These are phyloP conservation scores for Pseudopodoces humilis DNA, from an alignment of 2,113 vertebrate species.

Conservation along the genomic window DNA sequence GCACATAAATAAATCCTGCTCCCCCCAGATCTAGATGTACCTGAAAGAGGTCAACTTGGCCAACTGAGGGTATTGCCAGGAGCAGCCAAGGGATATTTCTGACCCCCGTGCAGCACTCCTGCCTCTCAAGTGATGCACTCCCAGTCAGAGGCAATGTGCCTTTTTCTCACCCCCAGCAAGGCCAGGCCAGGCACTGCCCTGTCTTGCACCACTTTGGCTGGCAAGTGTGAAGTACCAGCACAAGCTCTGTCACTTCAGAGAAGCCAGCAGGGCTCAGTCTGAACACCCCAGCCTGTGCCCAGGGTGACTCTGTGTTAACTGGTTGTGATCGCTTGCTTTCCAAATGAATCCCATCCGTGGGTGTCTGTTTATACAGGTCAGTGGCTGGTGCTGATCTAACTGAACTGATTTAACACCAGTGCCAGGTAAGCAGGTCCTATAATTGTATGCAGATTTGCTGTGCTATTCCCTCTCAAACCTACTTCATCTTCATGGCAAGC, in stretches of 20 bases:
- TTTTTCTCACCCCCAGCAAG: not conserved
- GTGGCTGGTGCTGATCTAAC: fast-evolving
- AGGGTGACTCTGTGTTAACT: not conserved
- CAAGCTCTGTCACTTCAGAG: not conserved
- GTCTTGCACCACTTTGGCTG: not conserved
- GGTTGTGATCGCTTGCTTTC: not conserved
- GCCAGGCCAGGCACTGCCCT: not conserved
- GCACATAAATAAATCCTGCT: not conserved
- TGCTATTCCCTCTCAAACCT: not conserved
- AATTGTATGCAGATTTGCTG: not conserved
- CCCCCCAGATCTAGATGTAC: not conserved
- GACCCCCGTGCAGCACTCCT: not conserved
- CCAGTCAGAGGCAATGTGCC: not conserved
- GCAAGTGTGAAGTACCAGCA: fast-evolving
- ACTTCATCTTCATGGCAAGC: not conserved
- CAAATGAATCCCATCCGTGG: fast-evolving
- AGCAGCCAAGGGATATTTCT: not conserved
- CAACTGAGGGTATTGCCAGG: not conserved
- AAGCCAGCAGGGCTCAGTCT: not conserved
- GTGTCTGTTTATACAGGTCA: not conserved
- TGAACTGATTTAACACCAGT: not conserved
- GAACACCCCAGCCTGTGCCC: fast-evolving
- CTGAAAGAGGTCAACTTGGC: not conserved
- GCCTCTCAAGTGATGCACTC: too few species aligned
- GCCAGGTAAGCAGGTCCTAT: not conserved